These are phyloP conservation scores for Acromyrmex charruanus DNA, from an alignment of 1,140 invertebrate genomes.

Conservation along the genomic window DNA sequence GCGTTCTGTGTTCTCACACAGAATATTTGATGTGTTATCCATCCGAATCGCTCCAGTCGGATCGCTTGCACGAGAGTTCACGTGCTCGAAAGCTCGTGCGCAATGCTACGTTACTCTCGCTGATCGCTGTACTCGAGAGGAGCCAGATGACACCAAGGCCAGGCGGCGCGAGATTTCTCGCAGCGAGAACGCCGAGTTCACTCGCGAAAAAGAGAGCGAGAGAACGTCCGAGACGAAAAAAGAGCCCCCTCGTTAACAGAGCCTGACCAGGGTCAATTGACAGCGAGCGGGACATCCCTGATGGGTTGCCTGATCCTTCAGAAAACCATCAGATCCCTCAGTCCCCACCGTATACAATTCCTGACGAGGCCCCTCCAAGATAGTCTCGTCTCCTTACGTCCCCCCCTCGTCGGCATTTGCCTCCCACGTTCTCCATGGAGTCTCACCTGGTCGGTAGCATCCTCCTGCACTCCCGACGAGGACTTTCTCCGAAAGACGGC, in stretches of 20 bases:
- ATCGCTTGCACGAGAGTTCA: neutral
- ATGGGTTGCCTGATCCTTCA: conserved; percentile 2
- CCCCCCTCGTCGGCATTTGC: conserved; percentile 14
- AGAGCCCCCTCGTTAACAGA: conserved; percentile 8
- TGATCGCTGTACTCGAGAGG: conserved; percentile 59
- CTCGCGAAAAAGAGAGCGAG: neutral
- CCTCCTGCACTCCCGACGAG: conserved; percentile 79
- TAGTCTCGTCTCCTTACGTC: neutral
- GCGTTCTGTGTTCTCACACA: neutral
- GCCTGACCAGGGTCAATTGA: conserved; percentile 75
- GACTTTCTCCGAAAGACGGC: conserved; percentile 86
- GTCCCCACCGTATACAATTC: conserved; percentile 43
- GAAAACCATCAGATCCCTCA: neutral
- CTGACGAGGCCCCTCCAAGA: neutral
- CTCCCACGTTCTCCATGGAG: conserved; percentile 76
- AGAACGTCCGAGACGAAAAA: neutral
- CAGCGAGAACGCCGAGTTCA: conserved; percentile 40
- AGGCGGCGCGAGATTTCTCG: conserved; percentile 52
- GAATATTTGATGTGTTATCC: conserved; percentile 20
- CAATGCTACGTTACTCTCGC: conserved; percentile 52
- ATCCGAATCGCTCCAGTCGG: conserved; percentile 2
- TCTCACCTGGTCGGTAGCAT: conserved; percentile 78
- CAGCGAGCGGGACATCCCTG: conserved; percentile 50
- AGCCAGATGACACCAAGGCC: conserved; percentile 71
- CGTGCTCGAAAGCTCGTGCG: conserved; percentile 21